These are phyloP conservation scores for Perizoma affinitatum DNA, from an alignment of 2,888 invertebrate genomes.

Conservation along the genomic window DNA sequence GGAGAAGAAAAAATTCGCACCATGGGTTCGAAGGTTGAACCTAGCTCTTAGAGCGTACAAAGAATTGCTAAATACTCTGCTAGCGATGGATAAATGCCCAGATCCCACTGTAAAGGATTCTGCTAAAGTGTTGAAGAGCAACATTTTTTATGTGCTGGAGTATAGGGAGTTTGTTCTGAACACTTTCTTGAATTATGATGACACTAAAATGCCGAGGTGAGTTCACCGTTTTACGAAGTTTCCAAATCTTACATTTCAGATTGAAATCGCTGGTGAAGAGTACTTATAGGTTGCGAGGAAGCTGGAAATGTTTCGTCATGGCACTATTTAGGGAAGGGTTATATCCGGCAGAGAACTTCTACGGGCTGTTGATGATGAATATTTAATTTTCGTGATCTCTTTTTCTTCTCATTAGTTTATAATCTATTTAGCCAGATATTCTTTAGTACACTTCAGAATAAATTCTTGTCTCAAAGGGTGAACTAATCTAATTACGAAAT, in stretches of 20 bases:
- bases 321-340: too few species aligned
- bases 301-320: too few species aligned
- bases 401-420: too few species aligned
- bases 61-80: slow-evolving; percentile 93
- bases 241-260: background rate
- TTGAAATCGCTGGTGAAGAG: too few species aligned
- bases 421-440: too few species aligned
- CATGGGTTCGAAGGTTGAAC: slow-evolving; percentile 95
- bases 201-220: slow-evolving; percentile 92
- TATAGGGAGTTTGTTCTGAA: slow-evolving; percentile 95
- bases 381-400: too few species aligned
- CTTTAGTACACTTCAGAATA: slow-evolving; percentile 2
- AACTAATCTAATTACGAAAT: slow-evolving; percentile 23
- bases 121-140: slow-evolving; percentile 94
- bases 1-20: slow-evolving; percentile 92
- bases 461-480: slow-evolving; percentile 8
- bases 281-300: too few species aligned
- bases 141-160: slow-evolving; percentile 96
- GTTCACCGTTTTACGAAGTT: background rate
- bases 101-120: slow-evolving; percentile 90
- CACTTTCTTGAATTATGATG: slow-evolving; percentile 92
- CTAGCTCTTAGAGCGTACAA: slow-evolving; percentile 91
- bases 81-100: slow-evolving; percentile 90
- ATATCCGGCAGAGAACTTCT: too few species aligned
- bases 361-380: too few species aligned